Base-by-base conservation (phyloP, 2,797 vertebrate species). In the Pagetopsis macropterus region DNA sequence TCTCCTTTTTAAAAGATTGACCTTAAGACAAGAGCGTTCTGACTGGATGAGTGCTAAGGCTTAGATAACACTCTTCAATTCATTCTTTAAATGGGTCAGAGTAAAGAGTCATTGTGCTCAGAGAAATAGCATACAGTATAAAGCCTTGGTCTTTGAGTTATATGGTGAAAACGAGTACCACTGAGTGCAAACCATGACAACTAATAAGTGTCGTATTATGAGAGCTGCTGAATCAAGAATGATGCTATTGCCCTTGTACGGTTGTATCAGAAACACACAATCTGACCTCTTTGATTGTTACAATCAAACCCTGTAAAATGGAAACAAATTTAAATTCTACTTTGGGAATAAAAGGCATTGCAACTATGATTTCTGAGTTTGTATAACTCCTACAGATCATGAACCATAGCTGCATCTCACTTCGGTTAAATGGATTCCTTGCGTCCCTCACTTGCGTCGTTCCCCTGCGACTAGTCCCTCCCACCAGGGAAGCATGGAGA, bases 11-110 rank as follows among this genome's bases (percentile, higher is more conserved):
- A 84, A 88, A 88, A 88, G 84, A 88, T 88, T 87, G 82, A 90
- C 86, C 90, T 87, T 84, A 88, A 87, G 83, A 89, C 83, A 88
- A 87, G 82, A 89, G 87, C 55, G 55, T 80, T 87, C 82, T 76
- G 74, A 84, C 75, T 73, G 79, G 82, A 87, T 81, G 80, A 87
- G 78, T 78, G 85, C 78, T 59, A 48, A 82, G 84, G 81, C 86
- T 90, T 79, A 87, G 80, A 86, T 85, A 88, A 82, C 60, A 33
- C 83, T 76, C 78, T 75, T 84, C 75, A 77, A 85, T 86, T 87
- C 70, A 75, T 68, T 76, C 60, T 78, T 81, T 60, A 90, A 89
- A 81, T 76, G 64, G 78, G 84, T 87, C 79, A 76, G 40, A 82
- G 83, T 78, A 82, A 85, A 87, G 76, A 82, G 16, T 83, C 60